Conservation (phyloP, 2,888 invertebrate genomes). For the Dascillus cervinus region DNA sequence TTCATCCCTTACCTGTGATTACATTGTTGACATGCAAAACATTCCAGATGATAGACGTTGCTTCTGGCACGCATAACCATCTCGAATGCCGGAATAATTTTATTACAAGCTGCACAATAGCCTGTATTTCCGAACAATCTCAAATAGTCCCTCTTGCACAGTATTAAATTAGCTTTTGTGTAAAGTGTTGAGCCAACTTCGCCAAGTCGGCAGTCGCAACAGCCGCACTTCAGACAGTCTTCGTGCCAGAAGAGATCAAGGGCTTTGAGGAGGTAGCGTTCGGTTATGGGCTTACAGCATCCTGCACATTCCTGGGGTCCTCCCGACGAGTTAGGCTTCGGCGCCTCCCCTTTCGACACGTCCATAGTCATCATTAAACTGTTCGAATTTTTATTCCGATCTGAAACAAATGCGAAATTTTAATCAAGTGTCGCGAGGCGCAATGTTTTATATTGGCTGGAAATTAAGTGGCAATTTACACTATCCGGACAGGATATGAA, state of each 20-base stretch:
- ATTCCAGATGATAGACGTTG: conserved; percentile 96
- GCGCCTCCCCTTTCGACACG: conserved; percentile 67
- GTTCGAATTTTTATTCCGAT: conserved; percentile 39
- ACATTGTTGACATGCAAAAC: conserved; percentile 97
- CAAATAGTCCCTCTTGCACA: conserved; percentile 93
- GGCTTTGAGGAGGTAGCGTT: conserved; percentile 84
- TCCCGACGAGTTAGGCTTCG: conserved; percentile 41
- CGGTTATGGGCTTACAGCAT: conserved; percentile 89
- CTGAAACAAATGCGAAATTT: conserved; percentile 27
- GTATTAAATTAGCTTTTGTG: conserved; percentile 89
- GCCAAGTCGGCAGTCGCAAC: conserved; percentile 93
- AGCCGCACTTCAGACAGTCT: conserved; percentile 94
- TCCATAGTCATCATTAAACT: conserved; percentile 77
- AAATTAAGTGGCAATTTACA: conserved; percentile 19
- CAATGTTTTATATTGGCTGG: conserved; percentile 9
- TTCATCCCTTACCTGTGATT: conserved; percentile 78
- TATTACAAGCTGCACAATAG: conserved; percentile 94
- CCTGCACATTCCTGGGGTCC: conserved; percentile 79
- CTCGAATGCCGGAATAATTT: conserved; percentile 97
- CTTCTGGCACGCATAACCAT: conserved; percentile 98
- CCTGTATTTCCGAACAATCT: conserved; percentile 94
- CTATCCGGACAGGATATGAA: conserved; percentile 18
- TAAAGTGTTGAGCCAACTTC: conserved; percentile 94
- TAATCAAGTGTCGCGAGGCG: neutral
- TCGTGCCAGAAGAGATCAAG: conserved; percentile 95